Evolutionary conservation across 2,113 vertebrate genomes (phyloP).

Genomic region (Zosterops borbonicus): DNA sequence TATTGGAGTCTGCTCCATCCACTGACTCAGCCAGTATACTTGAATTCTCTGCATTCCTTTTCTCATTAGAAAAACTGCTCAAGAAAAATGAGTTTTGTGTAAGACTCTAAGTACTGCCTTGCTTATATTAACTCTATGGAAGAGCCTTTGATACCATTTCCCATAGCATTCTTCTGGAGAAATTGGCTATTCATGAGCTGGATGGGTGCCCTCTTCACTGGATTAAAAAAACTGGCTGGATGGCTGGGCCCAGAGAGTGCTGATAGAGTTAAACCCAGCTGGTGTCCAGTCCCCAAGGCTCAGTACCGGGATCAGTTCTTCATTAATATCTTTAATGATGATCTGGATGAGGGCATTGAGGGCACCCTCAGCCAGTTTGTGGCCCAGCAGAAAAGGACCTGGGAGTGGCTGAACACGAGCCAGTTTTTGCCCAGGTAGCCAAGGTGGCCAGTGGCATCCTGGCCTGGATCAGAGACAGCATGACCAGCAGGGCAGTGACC

Average conservation of each 20-base stretch:
- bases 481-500: background rate
- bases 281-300: background rate
- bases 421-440: background rate
- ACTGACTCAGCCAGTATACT: background rate
- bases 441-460: background rate
- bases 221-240: background rate
- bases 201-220: background rate
- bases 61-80: background rate
- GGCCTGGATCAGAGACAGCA: background rate
- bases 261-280: background rate
- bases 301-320: background rate
- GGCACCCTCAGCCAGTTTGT: background rate
- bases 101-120: background rate
- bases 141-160: background rate
- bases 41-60: background rate
- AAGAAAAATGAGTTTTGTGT: background rate
- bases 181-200: background rate
- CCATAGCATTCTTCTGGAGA: background rate
- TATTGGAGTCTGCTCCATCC: background rate
- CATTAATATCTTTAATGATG: background rate
- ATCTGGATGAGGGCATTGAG: background rate
- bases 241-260: background rate
- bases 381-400: background rate
- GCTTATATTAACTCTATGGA: background rate
- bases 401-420: background rate